Conservation (phyloP, 2,888 invertebrate genomes). For the Sesamia inferens region DNA sequence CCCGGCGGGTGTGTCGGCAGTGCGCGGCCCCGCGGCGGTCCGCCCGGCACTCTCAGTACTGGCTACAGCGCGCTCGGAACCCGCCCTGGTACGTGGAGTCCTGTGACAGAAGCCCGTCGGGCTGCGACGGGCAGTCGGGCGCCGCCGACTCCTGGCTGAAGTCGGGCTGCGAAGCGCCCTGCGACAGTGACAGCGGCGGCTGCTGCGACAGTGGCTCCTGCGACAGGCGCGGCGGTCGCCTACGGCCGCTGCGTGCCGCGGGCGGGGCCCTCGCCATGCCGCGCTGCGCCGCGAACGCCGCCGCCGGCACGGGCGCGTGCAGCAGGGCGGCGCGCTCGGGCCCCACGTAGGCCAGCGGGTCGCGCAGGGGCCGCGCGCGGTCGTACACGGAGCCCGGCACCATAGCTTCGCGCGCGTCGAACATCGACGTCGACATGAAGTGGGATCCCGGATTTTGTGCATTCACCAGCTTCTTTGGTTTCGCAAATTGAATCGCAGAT, state of each 20-base stretch:
- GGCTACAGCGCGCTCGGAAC: slow-evolving; percentile 92
- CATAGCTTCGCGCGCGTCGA: slow-evolving; percentile 98
- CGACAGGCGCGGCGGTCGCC: slow-evolving; percentile 86
- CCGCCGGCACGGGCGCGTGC: slow-evolving; percentile 96
- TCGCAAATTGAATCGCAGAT: slow-evolving; percentile 98
- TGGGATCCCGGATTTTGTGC: slow-evolving; percentile 98
- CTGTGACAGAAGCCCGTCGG: slow-evolving; percentile 98
- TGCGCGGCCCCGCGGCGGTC: slow-evolving; percentile 90
- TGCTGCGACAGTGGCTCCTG: slow-evolving; percentile 94
- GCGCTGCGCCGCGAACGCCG: slow-evolving; percentile 98
- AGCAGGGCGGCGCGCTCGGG: slow-evolving; percentile 94
- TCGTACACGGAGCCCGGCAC: slow-evolving; percentile 98
- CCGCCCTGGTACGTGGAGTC: slow-evolving; percentile 96
- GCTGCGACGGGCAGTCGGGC: slow-evolving; percentile 97
- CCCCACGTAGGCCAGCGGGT: slow-evolving; percentile 98
- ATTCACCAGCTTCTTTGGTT: slow-evolving; percentile 98
- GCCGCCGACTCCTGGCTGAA: slow-evolving; percentile 95
- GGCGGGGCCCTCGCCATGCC: slow-evolving; percentile 93
- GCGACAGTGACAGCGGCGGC: slow-evolving; percentile 92
- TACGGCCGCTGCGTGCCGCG: slow-evolving; percentile 79
- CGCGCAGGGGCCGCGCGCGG: slow-evolving; percentile 94
- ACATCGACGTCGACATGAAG: slow-evolving; percentile 99
- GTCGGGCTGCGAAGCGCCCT: slow-evolving; percentile 93
- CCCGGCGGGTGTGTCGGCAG: slow-evolving; percentile 70
- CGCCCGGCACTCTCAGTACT: slow-evolving; percentile 94